These are phyloP conservation scores for Myanophis thanlyinensis DNA, from an alignment of 2,113 vertebrate species.

Conservation along the genomic window DNA sequence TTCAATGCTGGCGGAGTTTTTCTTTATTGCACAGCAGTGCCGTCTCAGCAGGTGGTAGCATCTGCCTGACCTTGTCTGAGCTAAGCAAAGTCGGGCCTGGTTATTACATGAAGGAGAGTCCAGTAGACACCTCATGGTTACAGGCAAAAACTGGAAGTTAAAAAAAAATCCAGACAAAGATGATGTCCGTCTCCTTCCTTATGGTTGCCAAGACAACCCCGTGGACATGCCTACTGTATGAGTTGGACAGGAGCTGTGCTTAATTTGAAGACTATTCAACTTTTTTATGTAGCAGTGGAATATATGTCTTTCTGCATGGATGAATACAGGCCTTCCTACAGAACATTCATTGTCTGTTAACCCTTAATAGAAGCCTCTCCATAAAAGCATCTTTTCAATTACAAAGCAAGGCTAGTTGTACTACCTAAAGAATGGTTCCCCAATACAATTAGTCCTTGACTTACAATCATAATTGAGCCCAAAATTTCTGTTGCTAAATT, in stretches of 20 bases:
- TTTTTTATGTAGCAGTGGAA: background rate
- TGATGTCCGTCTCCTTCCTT: background rate
- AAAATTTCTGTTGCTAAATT: background rate
- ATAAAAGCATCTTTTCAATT: background rate
- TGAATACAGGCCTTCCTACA: background rate
- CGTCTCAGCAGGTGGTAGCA: background rate
- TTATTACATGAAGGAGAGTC: background rate
- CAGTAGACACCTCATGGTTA: background rate
- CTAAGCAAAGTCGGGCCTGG: background rate
- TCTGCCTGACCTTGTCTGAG: background rate
- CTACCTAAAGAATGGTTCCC: background rate
- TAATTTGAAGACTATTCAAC: background rate
- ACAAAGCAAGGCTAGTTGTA: background rate
- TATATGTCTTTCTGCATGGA: background rate
- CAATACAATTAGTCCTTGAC: background rate
- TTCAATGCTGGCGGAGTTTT: background rate
- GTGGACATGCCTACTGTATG: background rate
- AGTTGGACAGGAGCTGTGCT: background rate
- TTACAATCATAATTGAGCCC: background rate
- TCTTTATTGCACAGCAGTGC: background rate
- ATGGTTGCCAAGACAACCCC: background rate
- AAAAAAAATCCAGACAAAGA: background rate
- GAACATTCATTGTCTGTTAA: background rate
- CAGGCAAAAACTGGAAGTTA: background rate
- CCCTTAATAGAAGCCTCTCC: background rate